Evolutionary conservation across 2,797 vertebrate species (phyloP).

Genomic region (Karalla daura): DNA sequence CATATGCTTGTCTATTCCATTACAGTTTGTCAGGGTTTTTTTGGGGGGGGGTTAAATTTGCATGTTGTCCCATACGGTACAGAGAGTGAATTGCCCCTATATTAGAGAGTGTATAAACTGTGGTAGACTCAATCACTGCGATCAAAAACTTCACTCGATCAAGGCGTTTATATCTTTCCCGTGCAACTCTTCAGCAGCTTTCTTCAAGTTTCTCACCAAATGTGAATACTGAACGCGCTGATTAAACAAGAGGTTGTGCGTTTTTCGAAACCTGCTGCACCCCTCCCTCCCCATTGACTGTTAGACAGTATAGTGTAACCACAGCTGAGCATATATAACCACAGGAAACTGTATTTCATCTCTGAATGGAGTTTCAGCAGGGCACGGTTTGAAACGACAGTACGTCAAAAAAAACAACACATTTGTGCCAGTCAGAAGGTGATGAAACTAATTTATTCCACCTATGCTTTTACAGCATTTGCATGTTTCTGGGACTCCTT

Average conservation of each 20-base stretch:
- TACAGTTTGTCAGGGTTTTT: too few species aligned
- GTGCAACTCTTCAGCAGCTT: neutral
- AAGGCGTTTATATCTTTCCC: neutral
- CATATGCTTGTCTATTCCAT: too few species aligned
- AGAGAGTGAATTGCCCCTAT: too few species aligned
- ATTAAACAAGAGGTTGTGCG: conserved; percentile 10
- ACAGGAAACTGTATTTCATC: conserved; percentile 76
- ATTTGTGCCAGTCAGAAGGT: conserved; percentile 2
- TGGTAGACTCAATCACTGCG: too few species aligned
- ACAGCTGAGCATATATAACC: conserved; percentile 68
- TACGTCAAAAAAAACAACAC: neutral
- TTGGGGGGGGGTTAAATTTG: too few species aligned
- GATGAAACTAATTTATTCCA: neutral
- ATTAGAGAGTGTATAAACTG: too few species aligned
- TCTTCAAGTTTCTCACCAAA: neutral
- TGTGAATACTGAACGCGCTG: neutral
- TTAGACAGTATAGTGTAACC: conserved; percentile 65
- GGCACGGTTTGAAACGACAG: conserved; percentile 9
- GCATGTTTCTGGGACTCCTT: neutral
- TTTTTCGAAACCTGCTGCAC: conserved; percentile 11
- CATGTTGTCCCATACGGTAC: too few species aligned
- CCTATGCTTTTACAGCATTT: neutral
- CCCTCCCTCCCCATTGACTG: conserved; percentile 63
- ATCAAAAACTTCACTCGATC: neutral
- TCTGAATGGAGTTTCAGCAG: conserved; percentile 27